Evolutionary conservation across 2,888 invertebrate genomes (phyloP).

Genomic region (Hypena proboscidalis): DNA sequence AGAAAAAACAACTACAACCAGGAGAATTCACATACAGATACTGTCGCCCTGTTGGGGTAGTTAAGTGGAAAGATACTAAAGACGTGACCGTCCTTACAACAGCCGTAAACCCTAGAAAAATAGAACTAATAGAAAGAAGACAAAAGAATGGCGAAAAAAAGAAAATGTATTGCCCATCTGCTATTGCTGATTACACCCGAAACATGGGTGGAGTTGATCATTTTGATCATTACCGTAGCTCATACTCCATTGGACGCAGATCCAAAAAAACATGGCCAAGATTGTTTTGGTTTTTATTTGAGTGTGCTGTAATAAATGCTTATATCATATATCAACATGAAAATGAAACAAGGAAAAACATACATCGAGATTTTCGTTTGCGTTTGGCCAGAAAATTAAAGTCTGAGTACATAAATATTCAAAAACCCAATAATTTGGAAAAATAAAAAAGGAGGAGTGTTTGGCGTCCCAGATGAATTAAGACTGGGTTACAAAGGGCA

Average conservation of each 20-base stretch:
- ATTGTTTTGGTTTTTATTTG: conserved; percentile 23
- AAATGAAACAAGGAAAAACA: conserved; percentile 20
- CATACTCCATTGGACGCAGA: conserved; percentile 21
- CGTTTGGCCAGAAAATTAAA: conserved; percentile 18
- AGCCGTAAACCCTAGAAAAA: conserved; percentile 12
- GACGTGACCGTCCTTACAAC: conserved; percentile 8
- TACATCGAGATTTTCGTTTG: conserved; percentile 21
- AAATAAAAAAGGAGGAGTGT: conserved; percentile 22
- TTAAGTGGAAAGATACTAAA: conserved; percentile 3
- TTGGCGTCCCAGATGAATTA: conserved; percentile 20
- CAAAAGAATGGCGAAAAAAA: conserved; percentile 17
- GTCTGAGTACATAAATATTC: conserved; percentile 16
- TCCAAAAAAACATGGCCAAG: conserved; percentile 20
- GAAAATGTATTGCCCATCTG: conserved; percentile 16
- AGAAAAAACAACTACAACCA: conserved; percentile 1
- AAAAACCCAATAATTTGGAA: conserved; percentile 18
- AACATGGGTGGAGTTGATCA: conserved; percentile 25
- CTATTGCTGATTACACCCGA: conserved; percentile 19
- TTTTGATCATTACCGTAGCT: conserved; percentile 25
- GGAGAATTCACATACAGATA: conserved; percentile 19
- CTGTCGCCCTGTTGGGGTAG: not conserved
- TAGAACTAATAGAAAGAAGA: conserved; percentile 13
- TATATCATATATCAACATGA: conserved; percentile 17
- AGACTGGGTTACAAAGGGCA: conserved; percentile 18
- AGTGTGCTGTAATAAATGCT: conserved; percentile 24